Base-by-base conservation (phyloP, 1,140 invertebrate species). In the Oreohelix idahoensis region DNA sequence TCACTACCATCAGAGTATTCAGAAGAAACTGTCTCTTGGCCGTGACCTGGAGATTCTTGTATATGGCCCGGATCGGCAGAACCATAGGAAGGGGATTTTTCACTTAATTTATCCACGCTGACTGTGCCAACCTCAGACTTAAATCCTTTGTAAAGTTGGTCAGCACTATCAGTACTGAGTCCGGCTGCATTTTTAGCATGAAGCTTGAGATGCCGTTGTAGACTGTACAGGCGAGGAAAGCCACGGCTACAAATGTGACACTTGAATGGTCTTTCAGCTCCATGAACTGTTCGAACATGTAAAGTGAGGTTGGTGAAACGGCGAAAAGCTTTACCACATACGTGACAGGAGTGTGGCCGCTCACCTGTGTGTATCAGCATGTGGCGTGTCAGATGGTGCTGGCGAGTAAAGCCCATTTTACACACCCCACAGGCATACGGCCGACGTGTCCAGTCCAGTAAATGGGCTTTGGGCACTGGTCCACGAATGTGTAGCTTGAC, bases 351-450 rank as follows among this genome's bases (percentile, higher is more conserved):
- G 45, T 81, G 75, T 11, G 84, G 79, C 23, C 58, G 35, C 38
- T 84, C 79, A 10, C 79, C 84, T 10, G 79, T 82, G 73, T 84
- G 84, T 45, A 81, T 78, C 13, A 77, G n/a, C 75, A 81, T 84
- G 63, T 84, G 84, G 29, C 42, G 36, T 4, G 71, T 81, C 8
- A 84, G 49, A 49, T 84, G 73, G 66, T 53, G 63, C 53, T 81
- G 80, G 0, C 73, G 35, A 1, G 79, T 76, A 45, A 84, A 84
- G 0, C 45, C 49, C 74, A 76, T 81, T 23, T 73, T 76, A 58
- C 84, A 84, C 10, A 81, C 63, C 0, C 79, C 74, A 71, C 84
- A 84, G 0, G 73, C 74, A 49, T 76, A 81, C n/a, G 74, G 84
- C 8, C 66, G 29, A 23, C 66, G 66, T 1, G 74, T 78, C 66